Base-by-base conservation (phyloP, 2,113 vertebrate species). In the Rhabdornis inornatus region DNA sequence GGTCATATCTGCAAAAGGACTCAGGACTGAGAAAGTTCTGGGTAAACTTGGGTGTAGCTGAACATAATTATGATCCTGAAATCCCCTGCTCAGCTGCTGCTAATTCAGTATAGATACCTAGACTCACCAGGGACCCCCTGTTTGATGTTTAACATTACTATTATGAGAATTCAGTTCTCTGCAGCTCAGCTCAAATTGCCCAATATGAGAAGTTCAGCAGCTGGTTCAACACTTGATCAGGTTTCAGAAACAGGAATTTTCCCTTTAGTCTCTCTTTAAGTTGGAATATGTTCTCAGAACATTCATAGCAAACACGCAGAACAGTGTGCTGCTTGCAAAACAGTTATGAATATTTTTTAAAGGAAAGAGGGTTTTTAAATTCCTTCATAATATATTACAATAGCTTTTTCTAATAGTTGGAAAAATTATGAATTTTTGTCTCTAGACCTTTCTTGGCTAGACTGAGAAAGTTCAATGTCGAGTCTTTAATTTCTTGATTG, bases 221-320 rank as follows among this genome's bases (percentile, higher is more conserved):
- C 68, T 94, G 83, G 45, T 92, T 86, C 68, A 95, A 83, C 68
- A 88, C 33, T 87, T 68, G 47, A 79, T 90, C 82, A 52, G 23
- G 44, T 92, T 95, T 94, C 94, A 92, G 68, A 92, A 95, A 86
- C 2, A 80, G 19, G 80, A 77, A 45, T 93, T 90, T 83, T 72
- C 28, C 23, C 35, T 10, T 42, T 74, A 77, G 55, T 86, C 3
- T 85, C 44, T 61, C n/a, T 87, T 87, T 76, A 79, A 68, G 21
- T 71, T 85, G 24, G 59, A 63, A 79, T 85, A 68, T 64, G 45
- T 65, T 83, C 40, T 74, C 60, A 71, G 61, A 85, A 75, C 24
- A 66, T 92, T 88, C 44, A 21, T n/a, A 88, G 23, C 14, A 79
- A 90, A 64, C 24, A 71, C 0, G 0, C 14, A 71, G 28, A 92